Percentiles rank a stretch among this genome's conserved stretches.
These are phyloP conservation scores for Buathra laborator DNA, from an alignment of 2,888 invertebrate genomes.

Conservation along the genomic window DNA sequence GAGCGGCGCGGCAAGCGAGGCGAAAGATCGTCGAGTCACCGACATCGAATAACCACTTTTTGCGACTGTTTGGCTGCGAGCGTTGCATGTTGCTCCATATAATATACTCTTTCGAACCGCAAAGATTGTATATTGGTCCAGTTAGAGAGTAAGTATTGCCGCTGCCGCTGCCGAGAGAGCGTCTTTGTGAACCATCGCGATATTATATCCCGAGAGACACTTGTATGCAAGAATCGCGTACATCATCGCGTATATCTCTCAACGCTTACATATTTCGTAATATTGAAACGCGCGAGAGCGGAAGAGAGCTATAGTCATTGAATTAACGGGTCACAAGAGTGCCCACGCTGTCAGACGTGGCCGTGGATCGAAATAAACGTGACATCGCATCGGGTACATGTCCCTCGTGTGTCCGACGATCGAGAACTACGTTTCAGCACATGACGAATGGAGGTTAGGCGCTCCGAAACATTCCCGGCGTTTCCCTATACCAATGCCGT, in stretches of 20 bases:
- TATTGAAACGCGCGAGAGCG: conserved; percentile 26
- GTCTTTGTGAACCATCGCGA: not conserved
- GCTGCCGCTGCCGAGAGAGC: too few species aligned
- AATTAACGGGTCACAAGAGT: conserved; percentile 62
- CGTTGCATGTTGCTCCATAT: conserved; percentile 53
- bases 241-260: conserved; percentile 25
- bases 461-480: not conserved
- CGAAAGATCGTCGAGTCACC: not conserved
- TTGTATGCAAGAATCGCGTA: conserved; percentile 12
- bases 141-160: not conserved
- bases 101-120: not conserved
- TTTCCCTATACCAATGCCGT: not conserved
- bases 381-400: conserved; percentile 48
- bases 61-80: conserved; percentile 37
- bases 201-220: not conserved
- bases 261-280: not conserved
- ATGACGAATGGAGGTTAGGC: conserved; percentile 25
- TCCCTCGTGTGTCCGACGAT: conserved; percentile 18
- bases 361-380: conserved; percentile 69
- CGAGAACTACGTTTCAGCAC: conserved; percentile 26
- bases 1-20: not conserved
- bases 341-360: conserved; percentile 50
- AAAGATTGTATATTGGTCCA: conserved; percentile 13
- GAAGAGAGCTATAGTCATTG: conserved; percentile 14
- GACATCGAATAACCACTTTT: conserved; percentile 54